Evolutionary conservation across 2,113 vertebrate species (phyloP).

Genomic region (Aix galericulata): DNA sequence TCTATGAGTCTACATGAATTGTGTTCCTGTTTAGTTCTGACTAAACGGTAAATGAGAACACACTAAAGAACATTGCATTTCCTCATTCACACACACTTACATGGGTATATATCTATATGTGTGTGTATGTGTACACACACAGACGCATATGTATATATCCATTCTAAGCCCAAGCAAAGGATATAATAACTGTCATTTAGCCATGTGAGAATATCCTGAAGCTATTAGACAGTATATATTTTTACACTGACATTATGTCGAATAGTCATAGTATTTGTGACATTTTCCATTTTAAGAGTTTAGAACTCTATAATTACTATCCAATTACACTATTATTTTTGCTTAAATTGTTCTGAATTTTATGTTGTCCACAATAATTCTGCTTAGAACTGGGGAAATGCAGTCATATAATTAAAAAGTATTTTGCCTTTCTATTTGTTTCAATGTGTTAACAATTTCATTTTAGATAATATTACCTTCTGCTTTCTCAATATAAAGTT

Average conservation of each 20-base stretch:
- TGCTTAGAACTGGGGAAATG: not conserved
- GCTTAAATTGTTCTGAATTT: not conserved
- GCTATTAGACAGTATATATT: not conserved
- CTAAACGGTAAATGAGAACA: not conserved
- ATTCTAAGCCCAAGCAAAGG: not conserved
- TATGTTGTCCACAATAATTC: not conserved
- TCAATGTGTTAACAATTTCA: not conserved
- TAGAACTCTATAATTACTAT: not conserved
- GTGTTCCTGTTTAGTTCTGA: not conserved
- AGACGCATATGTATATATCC: not conserved
- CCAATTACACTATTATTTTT: not conserved
- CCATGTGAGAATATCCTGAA: not conserved
- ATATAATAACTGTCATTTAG: not conserved
- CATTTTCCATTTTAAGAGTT: not conserved
- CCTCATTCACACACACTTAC: not conserved
- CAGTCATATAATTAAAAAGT: not conserved
- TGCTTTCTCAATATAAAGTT: not conserved
- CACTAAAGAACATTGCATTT: not conserved
- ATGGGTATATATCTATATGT: not conserved
- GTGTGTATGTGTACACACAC: not conserved
- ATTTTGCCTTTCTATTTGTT: not conserved
- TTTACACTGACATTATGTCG: not conserved
- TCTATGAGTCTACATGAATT: not conserved
- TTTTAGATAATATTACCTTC: not conserved
- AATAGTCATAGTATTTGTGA: not conserved